Evolutionary conservation across 1,140 invertebrate species (phyloP).

Genomic region (Matsumurasca onukii): DNA sequence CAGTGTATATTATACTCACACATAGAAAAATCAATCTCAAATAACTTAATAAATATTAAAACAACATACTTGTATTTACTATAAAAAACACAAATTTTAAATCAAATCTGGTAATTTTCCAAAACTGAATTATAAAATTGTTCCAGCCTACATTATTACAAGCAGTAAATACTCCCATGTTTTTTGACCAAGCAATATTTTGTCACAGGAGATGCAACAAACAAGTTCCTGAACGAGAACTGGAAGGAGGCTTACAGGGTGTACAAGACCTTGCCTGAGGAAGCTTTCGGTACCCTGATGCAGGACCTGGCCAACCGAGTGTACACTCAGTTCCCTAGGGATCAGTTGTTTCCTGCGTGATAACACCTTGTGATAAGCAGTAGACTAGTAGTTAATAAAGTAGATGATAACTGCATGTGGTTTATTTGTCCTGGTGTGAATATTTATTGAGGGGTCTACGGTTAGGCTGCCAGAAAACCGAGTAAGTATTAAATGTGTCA

Average conservation of each 20-base stretch:
- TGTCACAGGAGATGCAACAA: conserved; percentile 48
- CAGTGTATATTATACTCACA: too few relatives aligned
- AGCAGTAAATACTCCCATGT: too few relatives aligned
- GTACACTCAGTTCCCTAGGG: conserved; percentile 27
- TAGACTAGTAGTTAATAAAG: too few relatives aligned
- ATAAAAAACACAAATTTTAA: neutral
- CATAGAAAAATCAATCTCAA: neutral
- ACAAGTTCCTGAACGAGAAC: conserved; percentile 64
- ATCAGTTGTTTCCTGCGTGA: conserved; percentile 35
- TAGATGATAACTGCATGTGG: neutral
- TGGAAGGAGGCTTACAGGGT: conserved; percentile 64
- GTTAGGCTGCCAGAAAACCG: too few relatives aligned
- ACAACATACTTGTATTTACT: neutral
- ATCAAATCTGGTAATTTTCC: neutral
- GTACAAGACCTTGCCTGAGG: conserved; percentile 60
- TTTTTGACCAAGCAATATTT: too few relatives aligned
- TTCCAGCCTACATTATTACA: too few relatives aligned
- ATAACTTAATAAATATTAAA: neutral
- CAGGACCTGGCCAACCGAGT: conserved; percentile 33
- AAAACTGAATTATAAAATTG: too few relatives aligned
- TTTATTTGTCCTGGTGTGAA: too few relatives aligned
- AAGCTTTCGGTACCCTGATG: conserved; percentile 46
- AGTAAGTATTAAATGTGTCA: too few relatives aligned
- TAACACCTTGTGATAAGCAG: neutral
- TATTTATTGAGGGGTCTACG: too few relatives aligned